These are phyloP conservation scores for Psettodes erumei DNA, from an alignment of 2,113 vertebrate species.

Conservation along the genomic window DNA sequence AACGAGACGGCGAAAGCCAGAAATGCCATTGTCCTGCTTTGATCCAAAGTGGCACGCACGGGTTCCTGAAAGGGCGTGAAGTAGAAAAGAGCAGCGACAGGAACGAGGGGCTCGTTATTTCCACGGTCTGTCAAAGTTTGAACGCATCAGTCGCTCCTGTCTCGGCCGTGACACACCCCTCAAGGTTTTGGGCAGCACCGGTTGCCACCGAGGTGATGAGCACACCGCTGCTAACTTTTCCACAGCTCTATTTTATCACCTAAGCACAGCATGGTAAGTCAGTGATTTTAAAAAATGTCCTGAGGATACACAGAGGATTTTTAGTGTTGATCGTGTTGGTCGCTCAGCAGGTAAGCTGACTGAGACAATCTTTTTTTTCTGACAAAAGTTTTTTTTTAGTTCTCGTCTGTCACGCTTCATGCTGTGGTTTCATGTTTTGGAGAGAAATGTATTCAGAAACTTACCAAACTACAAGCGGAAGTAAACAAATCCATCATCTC, in stretches of 20 bases:
- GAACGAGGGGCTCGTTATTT: conserved; percentile 35
- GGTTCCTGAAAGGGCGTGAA: conserved; percentile 59
- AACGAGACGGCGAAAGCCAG: conserved; percentile 37
- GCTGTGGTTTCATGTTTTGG: neutral
- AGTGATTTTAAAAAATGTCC: conserved; percentile 4
- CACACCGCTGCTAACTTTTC: neutral
- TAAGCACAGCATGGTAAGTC: neutral
- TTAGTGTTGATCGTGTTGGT: neutral
- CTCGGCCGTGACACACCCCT: too few relatives aligned
- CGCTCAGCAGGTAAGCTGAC: neutral
- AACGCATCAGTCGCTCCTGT: neutral
- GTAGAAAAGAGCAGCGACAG: conserved; percentile 69
- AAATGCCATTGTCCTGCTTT: conserved; percentile 40
- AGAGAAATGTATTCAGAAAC: neutral
- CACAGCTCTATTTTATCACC: neutral
- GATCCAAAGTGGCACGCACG: conserved; percentile 62
- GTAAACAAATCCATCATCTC: too few relatives aligned
- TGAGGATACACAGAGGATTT: neutral
- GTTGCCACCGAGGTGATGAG: neutral
- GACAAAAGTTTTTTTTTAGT: too few relatives aligned
- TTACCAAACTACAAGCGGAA: too few relatives aligned
- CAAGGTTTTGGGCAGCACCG: neutral
- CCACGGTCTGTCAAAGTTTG: neutral
- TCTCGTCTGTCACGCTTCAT: neutral
- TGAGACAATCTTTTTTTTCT: neutral